A percentile compares a stretch with the other conserved stretches of the same genome.
Conservation (phyloP, 2,888 invertebrate genomes). For the Drosophila trichaetosa region DNA sequence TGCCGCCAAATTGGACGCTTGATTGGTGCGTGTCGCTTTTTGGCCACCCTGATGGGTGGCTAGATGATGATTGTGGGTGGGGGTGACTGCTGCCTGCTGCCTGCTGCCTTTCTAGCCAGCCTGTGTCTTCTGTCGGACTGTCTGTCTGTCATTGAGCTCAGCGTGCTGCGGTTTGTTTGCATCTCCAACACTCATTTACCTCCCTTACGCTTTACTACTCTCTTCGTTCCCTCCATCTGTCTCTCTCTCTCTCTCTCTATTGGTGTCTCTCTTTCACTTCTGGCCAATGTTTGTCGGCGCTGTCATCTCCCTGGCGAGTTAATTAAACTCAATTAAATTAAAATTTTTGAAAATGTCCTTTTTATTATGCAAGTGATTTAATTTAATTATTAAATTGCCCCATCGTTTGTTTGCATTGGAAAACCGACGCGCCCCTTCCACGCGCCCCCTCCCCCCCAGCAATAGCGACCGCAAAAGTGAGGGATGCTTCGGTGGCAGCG, state of each 20-base stretch:
- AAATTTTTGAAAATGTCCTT: conserved; percentile 75
- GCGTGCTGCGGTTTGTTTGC: conserved; percentile 52
- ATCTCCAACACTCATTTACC: conserved; percentile 7
- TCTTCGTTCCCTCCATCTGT: background rate
- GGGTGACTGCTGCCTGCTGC: background rate
- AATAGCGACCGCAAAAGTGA: background rate
- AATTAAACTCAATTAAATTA: conserved; percentile 85
- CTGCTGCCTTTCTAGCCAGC: background rate
- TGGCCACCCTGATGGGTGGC: background rate
- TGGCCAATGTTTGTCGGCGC: conserved; percentile 59
- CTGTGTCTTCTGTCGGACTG: background rate
- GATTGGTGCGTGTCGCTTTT: conserved; percentile 35
- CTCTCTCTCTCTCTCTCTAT: background rate
- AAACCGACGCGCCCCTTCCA: conserved; percentile 23
- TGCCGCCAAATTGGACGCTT: conserved; percentile 18
- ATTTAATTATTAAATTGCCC: conserved; percentile 79
- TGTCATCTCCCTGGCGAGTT: conserved; percentile 82
- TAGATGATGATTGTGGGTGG: background rate
- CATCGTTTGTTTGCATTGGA: conserved; percentile 63
- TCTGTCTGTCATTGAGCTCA: conserved; percentile 23
- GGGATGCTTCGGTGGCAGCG: background rate
- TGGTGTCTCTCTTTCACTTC: conserved; percentile 9
- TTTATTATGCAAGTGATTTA: conserved; percentile 81
- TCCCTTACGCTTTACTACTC: background rate
- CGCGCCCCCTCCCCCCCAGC: conserved; percentile 1